Percentiles rank a stretch among this genome's conserved stretches.
Evolutionary conservation across 2,797 vertebrate species (phyloP).

Genomic region (Myotis pilosus): DNA sequence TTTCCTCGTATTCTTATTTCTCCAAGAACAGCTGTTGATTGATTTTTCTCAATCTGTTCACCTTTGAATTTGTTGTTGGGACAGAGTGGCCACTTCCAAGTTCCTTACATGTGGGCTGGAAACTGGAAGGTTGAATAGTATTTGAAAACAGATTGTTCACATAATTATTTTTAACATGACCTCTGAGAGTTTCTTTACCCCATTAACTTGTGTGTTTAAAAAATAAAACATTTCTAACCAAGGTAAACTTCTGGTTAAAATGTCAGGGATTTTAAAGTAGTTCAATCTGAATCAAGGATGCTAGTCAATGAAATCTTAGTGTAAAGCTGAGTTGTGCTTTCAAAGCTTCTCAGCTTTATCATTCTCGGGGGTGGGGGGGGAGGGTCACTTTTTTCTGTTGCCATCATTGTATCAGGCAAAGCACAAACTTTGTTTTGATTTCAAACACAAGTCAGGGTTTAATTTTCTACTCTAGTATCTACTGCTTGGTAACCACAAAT

Average conservation of each 20-base stretch:
- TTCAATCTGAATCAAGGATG: neutral
- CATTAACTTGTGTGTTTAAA: neutral
- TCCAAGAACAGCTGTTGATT: neutral
- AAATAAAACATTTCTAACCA: conserved; percentile 3
- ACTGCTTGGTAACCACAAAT: neutral
- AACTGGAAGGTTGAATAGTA: neutral
- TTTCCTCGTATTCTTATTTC: neutral
- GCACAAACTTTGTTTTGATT: neutral
- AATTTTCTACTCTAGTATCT: neutral
- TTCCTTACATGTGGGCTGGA: neutral
- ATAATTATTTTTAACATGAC: conserved; percentile 2
- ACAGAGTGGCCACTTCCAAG: neutral
- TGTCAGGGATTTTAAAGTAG: neutral
- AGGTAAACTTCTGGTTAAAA: conserved; percentile 20
- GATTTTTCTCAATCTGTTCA: neutral
- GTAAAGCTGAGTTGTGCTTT: neutral
- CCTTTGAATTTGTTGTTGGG: neutral
- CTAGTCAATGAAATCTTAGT: neutral
- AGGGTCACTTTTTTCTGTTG: neutral
- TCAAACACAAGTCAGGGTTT: neutral
- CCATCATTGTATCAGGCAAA: neutral
- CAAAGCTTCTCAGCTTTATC: neutral
- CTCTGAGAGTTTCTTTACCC: neutral
- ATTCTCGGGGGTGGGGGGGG: neutral
- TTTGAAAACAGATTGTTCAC: conserved; percentile 27